Conservation (phyloP, 2,797 vertebrate genomes). For the Cirrhinus mrigala region DNA sequence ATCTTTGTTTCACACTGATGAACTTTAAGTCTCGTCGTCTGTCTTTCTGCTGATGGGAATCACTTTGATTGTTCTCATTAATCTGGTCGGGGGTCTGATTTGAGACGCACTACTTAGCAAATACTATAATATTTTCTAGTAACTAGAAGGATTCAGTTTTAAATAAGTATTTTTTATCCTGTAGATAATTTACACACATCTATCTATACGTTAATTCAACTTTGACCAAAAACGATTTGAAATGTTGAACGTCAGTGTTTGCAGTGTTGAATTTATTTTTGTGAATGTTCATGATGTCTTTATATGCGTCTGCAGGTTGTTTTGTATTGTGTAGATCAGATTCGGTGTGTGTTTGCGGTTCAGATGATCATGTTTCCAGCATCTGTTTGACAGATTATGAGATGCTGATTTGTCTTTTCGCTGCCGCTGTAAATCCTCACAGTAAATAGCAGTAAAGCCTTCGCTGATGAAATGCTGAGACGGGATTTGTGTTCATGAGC, state of each 20-base stretch:
- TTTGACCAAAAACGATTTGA: too few relatives aligned
- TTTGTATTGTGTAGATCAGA: too few relatives aligned
- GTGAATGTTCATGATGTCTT: neutral
- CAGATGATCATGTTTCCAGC: neutral
- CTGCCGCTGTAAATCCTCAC: slow-evolving; percentile 3
- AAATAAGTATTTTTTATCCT: too few relatives aligned
- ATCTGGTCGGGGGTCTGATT: neutral
- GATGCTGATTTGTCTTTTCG: neutral
- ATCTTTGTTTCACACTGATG: neutral
- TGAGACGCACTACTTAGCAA: neutral
- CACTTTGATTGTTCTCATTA: too few relatives aligned
- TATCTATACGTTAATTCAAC: too few relatives aligned
- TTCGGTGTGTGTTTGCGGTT: neutral
- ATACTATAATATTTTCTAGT: too few relatives aligned
- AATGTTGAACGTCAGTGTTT: too few relatives aligned
- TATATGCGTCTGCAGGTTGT: neutral
- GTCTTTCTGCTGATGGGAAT: neutral
- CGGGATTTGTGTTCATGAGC: slow-evolving; percentile 4
- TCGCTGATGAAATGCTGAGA: neutral
- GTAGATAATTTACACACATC: too few relatives aligned
- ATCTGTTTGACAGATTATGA: neutral
- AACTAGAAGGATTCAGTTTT: too few relatives aligned
- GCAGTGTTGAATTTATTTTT: too few relatives aligned
- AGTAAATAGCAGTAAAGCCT: slow-evolving; percentile 28
- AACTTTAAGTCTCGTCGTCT: neutral